Conservation (phyloP, 64 coral and sea anemone genomes). For the Stylophora pistillata region DNA sequence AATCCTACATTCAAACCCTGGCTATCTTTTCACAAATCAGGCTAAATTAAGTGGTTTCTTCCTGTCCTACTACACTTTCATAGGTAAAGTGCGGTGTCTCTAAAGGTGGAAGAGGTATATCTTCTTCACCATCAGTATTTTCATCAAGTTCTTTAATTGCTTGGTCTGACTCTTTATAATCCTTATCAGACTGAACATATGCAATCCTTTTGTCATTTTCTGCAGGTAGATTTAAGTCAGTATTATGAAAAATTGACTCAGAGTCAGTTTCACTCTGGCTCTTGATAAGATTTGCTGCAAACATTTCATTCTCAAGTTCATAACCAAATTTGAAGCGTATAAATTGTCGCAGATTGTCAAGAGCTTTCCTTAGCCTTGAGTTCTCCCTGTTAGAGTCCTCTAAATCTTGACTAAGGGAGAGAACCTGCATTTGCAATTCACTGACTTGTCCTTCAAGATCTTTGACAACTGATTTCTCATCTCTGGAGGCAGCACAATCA, state of each 20-base stretch:
- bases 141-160: not conserved
- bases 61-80: not conserved
- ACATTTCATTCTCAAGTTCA: slow-evolving; percentile 35
- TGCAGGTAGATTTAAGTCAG: not conserved
- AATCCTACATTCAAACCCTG: not conserved
- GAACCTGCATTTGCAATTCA: slow-evolving; percentile 91
- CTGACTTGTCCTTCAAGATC: slow-evolving; percentile 66
- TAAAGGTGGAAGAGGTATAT: slow-evolving; percentile 45
- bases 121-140: not conserved
- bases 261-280: not conserved
- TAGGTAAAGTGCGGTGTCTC: slow-evolving; percentile 57
- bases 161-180: not conserved
- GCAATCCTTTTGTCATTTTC: not conserved
- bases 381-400: slow-evolving; percentile 96
- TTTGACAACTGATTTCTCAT: slow-evolving; percentile 38
- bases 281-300: slow-evolving; percentile 14
- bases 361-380: slow-evolving; percentile 70
- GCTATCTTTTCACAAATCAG: too few species aligned
- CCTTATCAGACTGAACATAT: not conserved
- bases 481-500: slow-evolving; percentile 61
- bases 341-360: slow-evolving; percentile 64
- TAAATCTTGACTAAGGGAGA: slow-evolving; percentile 80
- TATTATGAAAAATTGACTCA: not conserved
- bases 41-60: not conserved
- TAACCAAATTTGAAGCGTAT: slow-evolving; percentile 52